These are phyloP conservation scores for Antedon mediterranea DNA, from an alignment of 53 echinoderm and acorn worm species.

Conservation along the genomic window DNA sequence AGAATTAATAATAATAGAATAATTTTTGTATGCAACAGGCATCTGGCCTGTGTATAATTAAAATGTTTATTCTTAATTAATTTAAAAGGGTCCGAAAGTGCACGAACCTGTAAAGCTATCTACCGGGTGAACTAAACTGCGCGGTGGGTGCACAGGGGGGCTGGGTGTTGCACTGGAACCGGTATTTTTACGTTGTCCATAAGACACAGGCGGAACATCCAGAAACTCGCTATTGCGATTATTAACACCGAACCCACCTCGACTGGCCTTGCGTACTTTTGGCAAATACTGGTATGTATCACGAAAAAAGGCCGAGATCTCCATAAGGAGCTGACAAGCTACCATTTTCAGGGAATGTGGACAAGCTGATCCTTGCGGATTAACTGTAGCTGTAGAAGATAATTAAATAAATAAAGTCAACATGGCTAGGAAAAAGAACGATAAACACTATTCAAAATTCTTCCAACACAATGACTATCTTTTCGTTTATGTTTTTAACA, in stretches of 20 bases:
- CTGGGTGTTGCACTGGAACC: slow-evolving; percentile 93
- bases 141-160: slow-evolving; percentile 61
- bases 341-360: slow-evolving; percentile 90
- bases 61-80: too few relatives aligned
- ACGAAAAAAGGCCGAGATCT: slow-evolving; percentile 82
- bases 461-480: too few relatives aligned
- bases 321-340: slow-evolving; percentile 80
- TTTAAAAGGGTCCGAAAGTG: not conserved
- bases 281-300: slow-evolving; percentile 93
- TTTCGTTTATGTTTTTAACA: not conserved
- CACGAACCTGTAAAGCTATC: slow-evolving; percentile 78
- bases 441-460: not conserved
- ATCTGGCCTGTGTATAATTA: too few relatives aligned
- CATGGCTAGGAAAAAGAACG: not conserved
- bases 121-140: slow-evolving; percentile 23
- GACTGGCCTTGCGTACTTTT: slow-evolving; percentile 69
- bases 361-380: slow-evolving; percentile 70
- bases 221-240: slow-evolving; percentile 71
- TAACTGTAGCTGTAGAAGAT: slow-evolving; percentile 60
- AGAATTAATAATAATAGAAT: too few relatives aligned
- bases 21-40: too few relatives aligned
- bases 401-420: not conserved
- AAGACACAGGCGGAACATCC: slow-evolving; percentile 35
- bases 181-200: slow-evolving; percentile 21
- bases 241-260: slow-evolving; percentile 36